These are phyloP conservation scores for Callyntrura sp. DNA, from an alignment of 2,888 invertebrate species.

Conservation along the genomic window DNA sequence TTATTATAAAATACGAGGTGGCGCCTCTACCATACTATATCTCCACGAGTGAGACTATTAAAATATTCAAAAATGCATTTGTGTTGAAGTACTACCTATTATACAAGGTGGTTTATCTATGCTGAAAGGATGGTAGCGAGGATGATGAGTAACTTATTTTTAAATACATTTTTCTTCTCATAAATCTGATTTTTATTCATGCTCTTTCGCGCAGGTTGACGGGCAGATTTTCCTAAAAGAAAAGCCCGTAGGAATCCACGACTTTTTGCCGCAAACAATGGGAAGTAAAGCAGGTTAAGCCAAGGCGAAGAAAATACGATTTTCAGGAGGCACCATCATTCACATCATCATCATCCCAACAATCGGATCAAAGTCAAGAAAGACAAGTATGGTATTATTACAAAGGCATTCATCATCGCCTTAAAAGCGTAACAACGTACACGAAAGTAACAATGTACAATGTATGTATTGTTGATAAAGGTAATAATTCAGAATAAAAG, in stretches of 20 bases:
- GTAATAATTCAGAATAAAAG: conserved; percentile 35
- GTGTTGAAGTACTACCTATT: not conserved
- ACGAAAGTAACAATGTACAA: not conserved
- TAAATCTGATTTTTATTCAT: not conserved
- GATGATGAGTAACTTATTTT: not conserved
- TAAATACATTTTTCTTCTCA: not conserved
- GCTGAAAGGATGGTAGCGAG: not conserved
- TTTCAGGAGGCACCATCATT: not conserved
- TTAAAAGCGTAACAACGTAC: not conserved
- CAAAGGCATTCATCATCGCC: not conserved
- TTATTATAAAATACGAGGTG: not conserved
- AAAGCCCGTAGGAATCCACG: conserved; percentile 10
- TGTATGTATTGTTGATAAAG: not conserved
- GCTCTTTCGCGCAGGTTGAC: not conserved
- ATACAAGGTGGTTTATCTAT: not conserved
- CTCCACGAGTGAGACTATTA: no score
- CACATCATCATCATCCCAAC: not conserved
- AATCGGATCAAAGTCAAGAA: conserved; percentile 16
- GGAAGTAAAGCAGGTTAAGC: conserved; percentile 47
- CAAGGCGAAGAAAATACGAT: not conserved
- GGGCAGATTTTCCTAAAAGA: not conserved
- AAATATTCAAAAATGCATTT: not conserved
- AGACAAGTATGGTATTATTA: not conserved
- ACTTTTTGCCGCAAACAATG: conserved; percentile 21
- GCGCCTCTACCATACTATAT: no score